Base-by-base conservation (phyloP, 2,888 invertebrate species). In the Rhyacophila evoluta region DNA sequence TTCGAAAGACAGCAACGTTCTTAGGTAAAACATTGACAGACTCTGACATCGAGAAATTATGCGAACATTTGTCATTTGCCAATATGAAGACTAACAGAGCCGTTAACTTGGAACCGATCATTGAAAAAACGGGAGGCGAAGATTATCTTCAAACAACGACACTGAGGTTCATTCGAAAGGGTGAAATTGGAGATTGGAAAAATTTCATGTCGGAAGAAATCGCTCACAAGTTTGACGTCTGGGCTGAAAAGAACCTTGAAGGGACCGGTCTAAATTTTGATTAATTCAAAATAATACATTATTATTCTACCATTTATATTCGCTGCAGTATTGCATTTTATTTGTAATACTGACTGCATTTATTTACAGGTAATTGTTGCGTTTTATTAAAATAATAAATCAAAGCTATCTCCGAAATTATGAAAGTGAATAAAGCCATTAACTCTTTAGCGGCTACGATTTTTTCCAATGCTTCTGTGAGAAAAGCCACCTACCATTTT, bases 61-160 rank as follows among this genome's bases (percentile, higher is more conserved):
- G 92, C 79, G 91, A 94, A 1, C 94, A 96, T 84, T 90, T 96
- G 19, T 93, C 93, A 70, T 97, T 97, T 85, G 90, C 93, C 73
- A 94, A 92, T 83, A 97, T 97, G 97, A 93, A 94, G 84, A 88
- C 90, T 0, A 97, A 97, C 86, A 92, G 94, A 27, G 93, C 94
- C 1, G 92, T 95, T 0, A 97, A 97, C 84, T 86, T 94, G 83
- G 93, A 94, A 79, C 88, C 91, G 1, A 87, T 94, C 39, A 86
- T 94, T 8, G 90, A 90, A 77, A 89, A 90, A 80, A 89, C 90
- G 0, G 90, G 88, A 27, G 89, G 89, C 0, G 86, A 86, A 36
- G 88, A 87, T 72, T 88, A 87, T 75, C 85, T 89, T 39, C 87
- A 89, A 19, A 88, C 91, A 67, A 89, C 91, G 0, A 86, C 91